phyloP scores from a whole-genome alignment of 1,140 invertebrate genomes.

The Caenorhabditis remanei region DNA sequence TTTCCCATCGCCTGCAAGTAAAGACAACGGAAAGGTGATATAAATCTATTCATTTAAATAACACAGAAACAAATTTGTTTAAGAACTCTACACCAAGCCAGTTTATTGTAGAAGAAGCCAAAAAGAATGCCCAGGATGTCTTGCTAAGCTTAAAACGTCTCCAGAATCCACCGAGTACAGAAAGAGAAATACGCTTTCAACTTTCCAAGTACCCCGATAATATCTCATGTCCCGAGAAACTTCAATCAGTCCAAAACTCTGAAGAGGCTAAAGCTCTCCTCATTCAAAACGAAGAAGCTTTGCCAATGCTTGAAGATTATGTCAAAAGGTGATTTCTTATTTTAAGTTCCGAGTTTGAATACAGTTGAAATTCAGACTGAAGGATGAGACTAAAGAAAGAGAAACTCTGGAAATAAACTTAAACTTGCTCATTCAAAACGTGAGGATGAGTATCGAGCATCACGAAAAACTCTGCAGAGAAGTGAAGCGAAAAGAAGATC shows the following conservation, averaged over 20 bases:
- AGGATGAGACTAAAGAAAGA: conserved; percentile 36
- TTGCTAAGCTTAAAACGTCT: conserved; percentile 28
- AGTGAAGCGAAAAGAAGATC: conserved; percentile 55
- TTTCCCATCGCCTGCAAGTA: conserved; percentile 1
- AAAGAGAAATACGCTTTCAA: conserved; percentile 26
- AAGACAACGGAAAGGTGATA: conserved; percentile 13
- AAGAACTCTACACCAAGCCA: background rate
- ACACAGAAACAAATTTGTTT: background rate
- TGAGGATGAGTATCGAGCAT: conserved; percentile 39
- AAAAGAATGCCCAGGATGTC: conserved; percentile 48
- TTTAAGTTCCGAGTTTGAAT: background rate
- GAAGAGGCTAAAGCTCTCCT: conserved; percentile 65
- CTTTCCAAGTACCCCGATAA: conserved; percentile 67
- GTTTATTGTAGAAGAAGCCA: conserved; percentile 36
- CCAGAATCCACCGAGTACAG: conserved; percentile 54
- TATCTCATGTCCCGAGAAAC: conserved; percentile 70
- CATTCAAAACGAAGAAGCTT: conserved; percentile 59
- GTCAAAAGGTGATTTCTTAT: conserved; percentile 46
- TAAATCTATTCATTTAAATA: background rate
- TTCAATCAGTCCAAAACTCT: conserved; percentile 62
- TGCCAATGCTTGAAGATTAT: conserved; percentile 52
- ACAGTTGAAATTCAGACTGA: conserved; percentile 35
- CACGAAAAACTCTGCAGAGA: conserved; percentile 50
- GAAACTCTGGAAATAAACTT: conserved; percentile 56
- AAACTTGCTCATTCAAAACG: conserved; percentile 47